These are phyloP conservation scores for Cyanocitta stelleri DNA, from an alignment of 2,113 vertebrate genomes.

Conservation along the genomic window DNA sequence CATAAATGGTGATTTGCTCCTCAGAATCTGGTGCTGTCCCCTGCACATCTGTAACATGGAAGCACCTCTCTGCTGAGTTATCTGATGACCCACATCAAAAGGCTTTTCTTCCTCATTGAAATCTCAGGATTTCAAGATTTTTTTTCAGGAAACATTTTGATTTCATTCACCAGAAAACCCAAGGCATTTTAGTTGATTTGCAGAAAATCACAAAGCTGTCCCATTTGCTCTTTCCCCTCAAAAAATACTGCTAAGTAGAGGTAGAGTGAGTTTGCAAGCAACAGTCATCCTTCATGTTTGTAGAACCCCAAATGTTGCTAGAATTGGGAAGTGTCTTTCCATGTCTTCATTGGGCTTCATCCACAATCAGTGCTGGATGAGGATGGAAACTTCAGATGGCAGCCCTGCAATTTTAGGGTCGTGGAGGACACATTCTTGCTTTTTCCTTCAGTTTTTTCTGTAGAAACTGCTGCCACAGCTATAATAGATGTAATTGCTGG, in stretches of 20 bases:
- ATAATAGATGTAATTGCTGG: not conserved
- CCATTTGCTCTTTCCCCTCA: not conserved
- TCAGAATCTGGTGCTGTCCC: not conserved
- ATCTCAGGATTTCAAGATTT: not conserved
- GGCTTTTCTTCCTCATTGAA: not conserved
- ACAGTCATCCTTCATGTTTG: not conserved
- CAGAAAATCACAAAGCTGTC: not conserved
- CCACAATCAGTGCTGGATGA: not conserved
- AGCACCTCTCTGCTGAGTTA: not conserved
- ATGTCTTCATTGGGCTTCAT: not conserved
- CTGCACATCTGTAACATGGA: not conserved
- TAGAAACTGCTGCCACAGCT: not conserved
- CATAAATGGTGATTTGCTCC: not conserved
- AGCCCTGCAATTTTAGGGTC: not conserved
- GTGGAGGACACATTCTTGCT: not conserved
- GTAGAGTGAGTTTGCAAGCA: not conserved
- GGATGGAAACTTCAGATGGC: not conserved
- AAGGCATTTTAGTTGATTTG: not conserved
- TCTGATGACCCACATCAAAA: not conserved
- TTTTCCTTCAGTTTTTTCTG: not conserved
- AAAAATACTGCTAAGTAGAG: not conserved
- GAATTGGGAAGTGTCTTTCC: not conserved
- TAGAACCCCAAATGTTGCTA: fast-evolving
- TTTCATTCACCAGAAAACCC: not conserved
- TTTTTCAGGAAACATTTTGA: not conserved